phyloP scores from a whole-genome alignment of 2,113 vertebrate species.

The Lycocorax pyrrhopterus region DNA sequence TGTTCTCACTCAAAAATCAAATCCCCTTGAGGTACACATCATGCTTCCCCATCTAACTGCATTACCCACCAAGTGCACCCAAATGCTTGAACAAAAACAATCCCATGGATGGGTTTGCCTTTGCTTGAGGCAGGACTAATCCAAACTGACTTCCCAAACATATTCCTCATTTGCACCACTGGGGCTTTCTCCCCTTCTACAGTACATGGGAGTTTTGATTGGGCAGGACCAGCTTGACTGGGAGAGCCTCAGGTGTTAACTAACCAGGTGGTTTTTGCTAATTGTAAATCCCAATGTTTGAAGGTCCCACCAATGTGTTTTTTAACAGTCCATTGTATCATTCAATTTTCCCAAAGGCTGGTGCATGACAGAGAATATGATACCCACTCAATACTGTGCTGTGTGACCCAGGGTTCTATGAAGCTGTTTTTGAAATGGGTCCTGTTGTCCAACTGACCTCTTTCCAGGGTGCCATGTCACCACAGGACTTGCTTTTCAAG shows the following conservation, averaged over 20 bases:
- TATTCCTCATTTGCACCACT: background rate
- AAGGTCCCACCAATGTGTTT: background rate
- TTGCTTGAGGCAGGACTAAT: background rate
- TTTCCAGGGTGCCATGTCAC: background rate
- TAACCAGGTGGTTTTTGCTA: background rate
- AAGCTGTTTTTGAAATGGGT: background rate
- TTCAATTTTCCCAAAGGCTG: background rate
- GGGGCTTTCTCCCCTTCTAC: background rate
- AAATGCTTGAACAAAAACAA: background rate
- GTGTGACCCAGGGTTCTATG: background rate
- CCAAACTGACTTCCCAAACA: background rate
- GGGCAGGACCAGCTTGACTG: fast-evolving
- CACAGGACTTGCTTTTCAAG: background rate
- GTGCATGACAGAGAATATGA: background rate
- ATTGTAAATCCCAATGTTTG: background rate
- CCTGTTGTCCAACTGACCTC: background rate
- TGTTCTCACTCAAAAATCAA: background rate
- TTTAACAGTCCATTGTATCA: background rate
- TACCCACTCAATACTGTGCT: no score
- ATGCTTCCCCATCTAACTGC: background rate
- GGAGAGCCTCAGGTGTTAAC: background rate
- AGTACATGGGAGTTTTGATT: background rate
- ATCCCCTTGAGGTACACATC: background rate
- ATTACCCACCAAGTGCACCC: no score
- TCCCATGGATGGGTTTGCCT: background rate